These are phyloP conservation scores for Drosophila eohydei DNA, from an alignment of 2,888 invertebrate species.

Conservation along the genomic window DNA sequence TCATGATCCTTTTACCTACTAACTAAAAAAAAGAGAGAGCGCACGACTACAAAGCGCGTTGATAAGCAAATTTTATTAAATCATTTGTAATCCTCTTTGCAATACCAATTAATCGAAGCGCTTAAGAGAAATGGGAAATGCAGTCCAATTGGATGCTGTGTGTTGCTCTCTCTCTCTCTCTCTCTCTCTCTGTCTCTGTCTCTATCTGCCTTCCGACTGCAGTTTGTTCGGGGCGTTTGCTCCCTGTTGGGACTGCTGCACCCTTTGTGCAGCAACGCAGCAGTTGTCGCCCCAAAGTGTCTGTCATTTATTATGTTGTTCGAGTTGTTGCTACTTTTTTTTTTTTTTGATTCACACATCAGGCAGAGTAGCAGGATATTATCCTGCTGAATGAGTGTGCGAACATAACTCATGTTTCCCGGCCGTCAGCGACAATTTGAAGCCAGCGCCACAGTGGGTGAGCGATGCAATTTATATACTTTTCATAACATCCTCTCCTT, in stretches of 20 bases:
- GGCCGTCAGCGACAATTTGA: constrained; percentile 20
- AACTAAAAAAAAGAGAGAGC: constrained; percentile 3
- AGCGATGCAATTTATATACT: neutral
- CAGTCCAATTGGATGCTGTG: neutral
- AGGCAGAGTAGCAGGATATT: constrained; percentile 47
- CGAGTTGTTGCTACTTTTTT: constrained; percentile 23
- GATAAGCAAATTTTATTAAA: constrained; percentile 51
- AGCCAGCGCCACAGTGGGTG: constrained; percentile 37
- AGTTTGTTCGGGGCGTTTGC: constrained; percentile 1
- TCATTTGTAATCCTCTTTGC: constrained; percentile 67
- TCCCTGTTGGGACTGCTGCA: constrained; percentile 5
- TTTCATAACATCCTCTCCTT: neutral
- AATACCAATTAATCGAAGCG: constrained; percentile 67
- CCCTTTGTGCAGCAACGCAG: constrained; percentile 16
- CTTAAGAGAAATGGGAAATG: constrained; percentile 24
- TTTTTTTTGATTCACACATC: constrained; percentile 40
- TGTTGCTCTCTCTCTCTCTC: neutral
- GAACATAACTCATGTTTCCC: constrained; percentile 51
- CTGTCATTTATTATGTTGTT: constrained; percentile 53
- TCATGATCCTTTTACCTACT: neutral
- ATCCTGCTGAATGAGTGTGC: constrained; percentile 47
- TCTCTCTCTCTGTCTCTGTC: neutral
- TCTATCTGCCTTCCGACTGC: constrained; percentile 6
- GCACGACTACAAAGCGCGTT: constrained; percentile 46
- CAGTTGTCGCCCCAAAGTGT: constrained; percentile 53